Percentiles rank a stretch among this genome's conserved stretches.
These are phyloP conservation scores for Piliocolobus tephrosceles DNA, from an alignment of 2,113 vertebrate species.

Conservation along the genomic window DNA sequence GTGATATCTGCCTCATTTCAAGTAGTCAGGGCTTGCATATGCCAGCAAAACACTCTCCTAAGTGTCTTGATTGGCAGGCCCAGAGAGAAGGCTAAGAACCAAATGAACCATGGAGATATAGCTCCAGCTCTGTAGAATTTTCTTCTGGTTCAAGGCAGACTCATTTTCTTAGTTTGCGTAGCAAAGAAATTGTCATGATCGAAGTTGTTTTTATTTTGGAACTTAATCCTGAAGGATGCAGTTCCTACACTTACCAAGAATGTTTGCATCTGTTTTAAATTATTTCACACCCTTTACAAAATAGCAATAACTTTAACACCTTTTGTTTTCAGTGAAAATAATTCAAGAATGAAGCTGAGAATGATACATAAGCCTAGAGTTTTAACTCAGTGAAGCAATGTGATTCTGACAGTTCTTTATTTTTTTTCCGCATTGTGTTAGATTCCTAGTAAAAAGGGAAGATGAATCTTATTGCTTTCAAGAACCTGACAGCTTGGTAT, in stretches of 20 bases:
- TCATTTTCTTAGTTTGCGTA: background rate
- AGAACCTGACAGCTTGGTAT: background rate
- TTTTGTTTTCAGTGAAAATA: slow-evolving; percentile 11
- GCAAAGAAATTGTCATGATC: background rate
- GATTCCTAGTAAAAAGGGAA: background rate
- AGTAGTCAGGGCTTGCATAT: background rate
- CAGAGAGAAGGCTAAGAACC: background rate
- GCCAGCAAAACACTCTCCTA: slow-evolving; percentile 47
- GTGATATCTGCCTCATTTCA: slow-evolving; percentile 52
- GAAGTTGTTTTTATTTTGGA: background rate
- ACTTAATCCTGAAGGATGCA: background rate
- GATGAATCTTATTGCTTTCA: background rate
- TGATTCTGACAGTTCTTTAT: background rate
- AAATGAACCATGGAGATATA: background rate
- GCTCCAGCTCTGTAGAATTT: background rate
- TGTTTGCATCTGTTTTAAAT: background rate
- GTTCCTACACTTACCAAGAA: background rate
- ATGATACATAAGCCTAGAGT: background rate
- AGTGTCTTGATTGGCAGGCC: slow-evolving; percentile 54
- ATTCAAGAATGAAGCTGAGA: slow-evolving; percentile 14
- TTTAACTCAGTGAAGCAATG: background rate
- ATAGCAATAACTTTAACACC: background rate
- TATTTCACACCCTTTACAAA: background rate
- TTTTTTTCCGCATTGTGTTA: background rate
- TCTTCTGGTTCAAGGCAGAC: background rate